These are phyloP conservation scores for Cyprinodon variegatus DNA, from an alignment of 2,113 vertebrate species.

Conservation along the genomic window DNA sequence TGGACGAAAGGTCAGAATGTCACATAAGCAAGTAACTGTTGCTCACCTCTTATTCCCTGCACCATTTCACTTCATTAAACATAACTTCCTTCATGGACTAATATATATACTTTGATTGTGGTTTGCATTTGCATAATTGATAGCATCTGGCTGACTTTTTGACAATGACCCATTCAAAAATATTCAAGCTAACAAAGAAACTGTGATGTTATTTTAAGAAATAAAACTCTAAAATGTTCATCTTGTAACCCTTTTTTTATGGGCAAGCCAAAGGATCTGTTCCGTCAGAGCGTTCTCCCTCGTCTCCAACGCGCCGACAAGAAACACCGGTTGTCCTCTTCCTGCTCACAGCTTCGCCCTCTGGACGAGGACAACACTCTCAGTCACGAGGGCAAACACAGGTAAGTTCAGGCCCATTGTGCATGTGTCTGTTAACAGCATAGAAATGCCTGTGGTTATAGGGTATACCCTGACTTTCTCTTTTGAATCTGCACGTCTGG, in stretches of 20 bases:
- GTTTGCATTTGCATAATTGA: background rate
- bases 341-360: conserved; percentile 76
- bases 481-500: background rate
- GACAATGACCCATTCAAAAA: background rate
- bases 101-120: background rate
- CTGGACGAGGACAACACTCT: conserved; percentile 50
- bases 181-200: background rate
- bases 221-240: background rate
- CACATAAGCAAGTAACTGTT: background rate
- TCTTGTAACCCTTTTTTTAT: conserved; percentile 23
- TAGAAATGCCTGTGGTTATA: background rate
- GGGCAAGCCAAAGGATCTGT: conserved; percentile 72
- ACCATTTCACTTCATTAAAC: background rate
- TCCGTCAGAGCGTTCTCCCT: conserved; percentile 78
- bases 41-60: background rate
- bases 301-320: conserved; percentile 71
- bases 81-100: background rate
- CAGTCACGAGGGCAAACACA: conserved; percentile 56
- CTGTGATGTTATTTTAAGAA: background rate
- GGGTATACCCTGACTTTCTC: conserved; percentile 4
- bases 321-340: conserved; percentile 66
- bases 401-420: conserved; percentile 31
- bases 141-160: background rate
- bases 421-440: background rate
- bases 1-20: background rate